These are phyloP conservation scores for Thymelicus lineola DNA, from an alignment of 2,888 invertebrate genomes.

Conservation along the genomic window DNA sequence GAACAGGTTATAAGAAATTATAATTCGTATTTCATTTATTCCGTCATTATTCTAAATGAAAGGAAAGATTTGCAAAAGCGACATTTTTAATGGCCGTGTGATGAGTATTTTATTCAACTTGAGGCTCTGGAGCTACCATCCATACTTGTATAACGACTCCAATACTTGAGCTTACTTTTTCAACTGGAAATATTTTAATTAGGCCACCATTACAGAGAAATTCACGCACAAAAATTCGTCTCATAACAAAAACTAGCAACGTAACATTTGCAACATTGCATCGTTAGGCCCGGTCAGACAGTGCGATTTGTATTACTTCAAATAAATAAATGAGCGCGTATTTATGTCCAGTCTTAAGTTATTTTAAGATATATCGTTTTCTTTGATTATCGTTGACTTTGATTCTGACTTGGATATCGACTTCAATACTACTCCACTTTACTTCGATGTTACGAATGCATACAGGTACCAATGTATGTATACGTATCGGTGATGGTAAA, in stretches of 20 bases:
- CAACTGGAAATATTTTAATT: slow-evolving; percentile 37
- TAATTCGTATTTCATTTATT: slow-evolving; percentile 5
- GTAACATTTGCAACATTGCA: slow-evolving; percentile 31
- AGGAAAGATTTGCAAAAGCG: slow-evolving; percentile 2
- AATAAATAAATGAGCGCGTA: no score
- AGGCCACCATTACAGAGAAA: slow-evolving; percentile 38
- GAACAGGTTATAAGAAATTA: not conserved
- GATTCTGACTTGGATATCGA: no score
- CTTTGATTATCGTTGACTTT: no score
- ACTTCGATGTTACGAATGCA: no score
- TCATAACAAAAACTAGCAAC: slow-evolving; percentile 28
- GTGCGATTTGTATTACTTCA: slow-evolving; percentile 1
- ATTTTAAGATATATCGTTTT: no score
- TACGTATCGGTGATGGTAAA: no score
- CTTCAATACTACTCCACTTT: no score
- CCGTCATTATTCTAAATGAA: not conserved
- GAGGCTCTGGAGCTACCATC: not conserved
- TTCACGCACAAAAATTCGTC: slow-evolving; percentile 34
- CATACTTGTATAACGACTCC: slow-evolving; percentile 32
- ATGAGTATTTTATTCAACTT: slow-evolving; percentile 16
- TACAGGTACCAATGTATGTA: no score
- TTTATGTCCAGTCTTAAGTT: no score
- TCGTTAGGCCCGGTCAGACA: slow-evolving; percentile 7
- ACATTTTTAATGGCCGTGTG: slow-evolving; percentile 21
- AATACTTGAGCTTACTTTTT: slow-evolving; percentile 27